Conservation (phyloP, 2,113 vertebrate species). For the Tapirus terrestris region DNA sequence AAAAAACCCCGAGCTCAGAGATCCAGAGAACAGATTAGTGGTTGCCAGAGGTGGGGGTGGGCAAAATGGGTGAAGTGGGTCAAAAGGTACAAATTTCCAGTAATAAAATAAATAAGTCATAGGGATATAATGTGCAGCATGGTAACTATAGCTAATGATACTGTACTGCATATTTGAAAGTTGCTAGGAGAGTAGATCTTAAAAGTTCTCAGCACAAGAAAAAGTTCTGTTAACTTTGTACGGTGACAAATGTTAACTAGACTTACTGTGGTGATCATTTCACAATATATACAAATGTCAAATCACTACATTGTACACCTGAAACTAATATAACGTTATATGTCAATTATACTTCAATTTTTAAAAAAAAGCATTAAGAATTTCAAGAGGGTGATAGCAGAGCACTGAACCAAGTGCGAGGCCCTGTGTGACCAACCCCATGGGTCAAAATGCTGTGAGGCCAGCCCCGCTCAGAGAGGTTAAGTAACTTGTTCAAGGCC, state of each 20-base stretch:
- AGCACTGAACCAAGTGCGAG: not conserved
- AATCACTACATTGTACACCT: not conserved
- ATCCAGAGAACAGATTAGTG: not conserved
- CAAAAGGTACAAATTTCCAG: not conserved
- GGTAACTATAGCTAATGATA: not conserved
- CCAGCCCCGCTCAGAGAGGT: not conserved
- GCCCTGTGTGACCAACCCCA: not conserved
- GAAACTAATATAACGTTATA: not conserved
- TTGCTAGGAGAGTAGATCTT: not conserved
- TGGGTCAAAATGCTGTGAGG: accelerated
- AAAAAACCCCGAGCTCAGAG: not conserved
- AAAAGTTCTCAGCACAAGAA: not conserved
- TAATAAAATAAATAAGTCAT: not conserved
- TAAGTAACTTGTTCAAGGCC: not conserved
- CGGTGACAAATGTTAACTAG: not conserved
- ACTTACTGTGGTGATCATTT: not conserved
- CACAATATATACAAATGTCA: not conserved
- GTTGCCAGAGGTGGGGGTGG: not conserved
- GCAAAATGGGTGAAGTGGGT: not conserved
- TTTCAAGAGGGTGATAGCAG: not conserved
- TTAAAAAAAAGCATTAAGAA: not conserved
- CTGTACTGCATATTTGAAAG: not conserved
- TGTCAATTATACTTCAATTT: not conserved
- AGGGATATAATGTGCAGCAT: not conserved
- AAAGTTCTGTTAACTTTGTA: not conserved